phyloP scores from a whole-genome alignment of 2,113 vertebrate species.

The Salminus brasiliensis region DNA sequence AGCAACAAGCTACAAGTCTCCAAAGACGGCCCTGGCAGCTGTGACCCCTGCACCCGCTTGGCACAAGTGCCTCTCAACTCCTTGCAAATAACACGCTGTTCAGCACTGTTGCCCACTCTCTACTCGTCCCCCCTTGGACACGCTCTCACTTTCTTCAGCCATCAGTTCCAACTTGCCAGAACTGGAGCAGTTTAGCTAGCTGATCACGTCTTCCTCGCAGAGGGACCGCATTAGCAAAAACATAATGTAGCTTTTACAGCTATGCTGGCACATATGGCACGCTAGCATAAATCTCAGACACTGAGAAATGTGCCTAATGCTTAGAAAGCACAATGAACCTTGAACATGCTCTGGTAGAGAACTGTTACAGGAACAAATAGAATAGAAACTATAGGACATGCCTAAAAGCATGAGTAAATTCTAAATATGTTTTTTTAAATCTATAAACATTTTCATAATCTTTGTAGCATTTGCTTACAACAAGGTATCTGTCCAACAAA shows the following conservation, averaged over 20 bases:
- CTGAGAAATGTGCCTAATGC: not conserved
- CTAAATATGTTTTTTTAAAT: slow-evolving; percentile 10
- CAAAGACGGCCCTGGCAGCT: not conserved
- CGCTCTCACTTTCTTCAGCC: not conserved
- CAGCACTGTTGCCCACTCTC: not conserved
- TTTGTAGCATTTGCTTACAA: too few species aligned
- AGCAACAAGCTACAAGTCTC: not conserved
- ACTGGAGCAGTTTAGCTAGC: slow-evolving; percentile 37
- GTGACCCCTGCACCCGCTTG: slow-evolving; percentile 2
- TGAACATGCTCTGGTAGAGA: slow-evolving; percentile 23
- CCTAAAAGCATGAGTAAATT: not conserved
- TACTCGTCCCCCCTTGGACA: not conserved
- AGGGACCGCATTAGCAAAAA: slow-evolving; percentile 55
- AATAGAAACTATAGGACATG: not conserved
- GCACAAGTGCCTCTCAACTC: not conserved
- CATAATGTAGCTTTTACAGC: slow-evolving; percentile 39
- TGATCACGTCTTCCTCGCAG: slow-evolving; percentile 30
- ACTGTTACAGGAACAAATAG: slow-evolving; percentile 11
- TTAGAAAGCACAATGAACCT: not conserved
- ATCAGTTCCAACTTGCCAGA: not conserved
- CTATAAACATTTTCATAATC: too few species aligned
- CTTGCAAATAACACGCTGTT: not conserved
- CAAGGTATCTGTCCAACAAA: too few species aligned
- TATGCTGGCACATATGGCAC: slow-evolving; percentile 21
- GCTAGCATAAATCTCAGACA: not conserved